Percentiles rank a stretch among this genome's conserved stretches.
These are phyloP conservation scores for Rhinogobius similis DNA, from an alignment of 2,113 vertebrate species.

Conservation along the genomic window DNA sequence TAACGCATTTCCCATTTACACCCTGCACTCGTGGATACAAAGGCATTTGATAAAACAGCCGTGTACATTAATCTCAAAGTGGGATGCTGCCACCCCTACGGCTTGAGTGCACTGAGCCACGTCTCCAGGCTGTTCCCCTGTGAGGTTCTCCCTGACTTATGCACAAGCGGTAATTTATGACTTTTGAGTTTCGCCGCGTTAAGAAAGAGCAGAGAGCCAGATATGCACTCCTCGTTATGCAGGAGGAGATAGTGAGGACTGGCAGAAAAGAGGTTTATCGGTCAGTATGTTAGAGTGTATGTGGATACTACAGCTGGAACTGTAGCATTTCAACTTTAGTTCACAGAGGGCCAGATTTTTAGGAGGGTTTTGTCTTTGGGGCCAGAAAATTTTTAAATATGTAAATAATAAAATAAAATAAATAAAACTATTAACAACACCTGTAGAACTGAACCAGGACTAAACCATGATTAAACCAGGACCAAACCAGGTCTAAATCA, in stretches of 20 bases:
- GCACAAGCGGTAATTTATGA: slow-evolving; percentile 74
- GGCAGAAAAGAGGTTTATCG: slow-evolving; percentile 28
- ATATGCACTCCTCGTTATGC: slow-evolving; percentile 46
- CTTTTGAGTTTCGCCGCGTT: slow-evolving; percentile 42
- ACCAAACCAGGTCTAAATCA: no score
- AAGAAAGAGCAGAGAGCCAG: slow-evolving; percentile 30
- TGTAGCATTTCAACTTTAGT: no score
- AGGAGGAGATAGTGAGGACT: slow-evolving; percentile 38
- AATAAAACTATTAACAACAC: no score
- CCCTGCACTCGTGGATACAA: slow-evolving; percentile 57
- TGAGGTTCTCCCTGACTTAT: slow-evolving; percentile 67
- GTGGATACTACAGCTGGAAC: background rate
- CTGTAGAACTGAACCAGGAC: no score
- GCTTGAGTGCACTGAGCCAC: slow-evolving; percentile 55
- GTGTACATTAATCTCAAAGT: slow-evolving; percentile 68
- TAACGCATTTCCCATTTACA: slow-evolving; percentile 50
- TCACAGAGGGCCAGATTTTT: no score
- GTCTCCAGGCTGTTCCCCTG: slow-evolving; percentile 69
- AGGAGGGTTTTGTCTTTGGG: no score
- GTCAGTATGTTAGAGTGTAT: background rate
- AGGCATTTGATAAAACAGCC: slow-evolving; percentile 60
- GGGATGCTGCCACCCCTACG: slow-evolving; percentile 52
- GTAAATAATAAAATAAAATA: no score
- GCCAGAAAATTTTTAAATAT: no score
- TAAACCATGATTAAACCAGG: no score